These are phyloP conservation scores for Lamprotornis superbus DNA, from an alignment of 2,113 vertebrate genomes.

Conservation along the genomic window DNA sequence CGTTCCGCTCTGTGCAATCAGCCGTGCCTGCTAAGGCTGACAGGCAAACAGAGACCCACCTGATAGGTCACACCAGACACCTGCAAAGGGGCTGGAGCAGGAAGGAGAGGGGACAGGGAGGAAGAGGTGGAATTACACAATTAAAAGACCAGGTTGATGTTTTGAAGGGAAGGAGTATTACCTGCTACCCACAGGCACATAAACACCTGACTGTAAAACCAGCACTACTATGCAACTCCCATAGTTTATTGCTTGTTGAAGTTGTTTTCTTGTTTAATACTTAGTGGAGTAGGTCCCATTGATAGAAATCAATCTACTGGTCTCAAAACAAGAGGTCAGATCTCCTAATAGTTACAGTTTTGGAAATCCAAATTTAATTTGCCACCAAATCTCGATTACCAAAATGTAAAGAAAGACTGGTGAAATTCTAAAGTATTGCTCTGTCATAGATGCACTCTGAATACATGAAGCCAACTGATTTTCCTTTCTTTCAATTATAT, in stretches of 20 bases:
- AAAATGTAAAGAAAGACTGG: neutral
- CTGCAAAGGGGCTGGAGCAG: constrained; percentile 53
- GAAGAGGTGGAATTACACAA: constrained; percentile 56
- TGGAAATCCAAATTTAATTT: neutral
- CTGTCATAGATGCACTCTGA: neutral
- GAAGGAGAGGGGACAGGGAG: neutral
- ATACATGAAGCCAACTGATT: neutral
- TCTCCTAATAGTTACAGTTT: neutral
- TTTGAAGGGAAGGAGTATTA: neutral
- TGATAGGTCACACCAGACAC: constrained; percentile 78
- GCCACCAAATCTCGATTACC: neutral
- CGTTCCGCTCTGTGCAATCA: constrained; percentile 84
- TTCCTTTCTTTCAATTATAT: neutral
- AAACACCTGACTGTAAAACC: neutral
- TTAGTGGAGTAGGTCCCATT: neutral
- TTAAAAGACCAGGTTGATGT: neutral
- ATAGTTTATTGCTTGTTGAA: neutral
- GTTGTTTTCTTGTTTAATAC: neutral
- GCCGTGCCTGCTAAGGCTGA: constrained; percentile 86
- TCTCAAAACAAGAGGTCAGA: neutral
- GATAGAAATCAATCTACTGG: neutral
- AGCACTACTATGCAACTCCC: neutral
- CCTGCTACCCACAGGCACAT: neutral
- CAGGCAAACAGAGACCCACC: constrained; percentile 88
- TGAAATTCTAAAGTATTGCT: neutral